phyloP scores from a whole-genome alignment of 2,113 vertebrate genomes.

The Alaudala cheleensis region DNA sequence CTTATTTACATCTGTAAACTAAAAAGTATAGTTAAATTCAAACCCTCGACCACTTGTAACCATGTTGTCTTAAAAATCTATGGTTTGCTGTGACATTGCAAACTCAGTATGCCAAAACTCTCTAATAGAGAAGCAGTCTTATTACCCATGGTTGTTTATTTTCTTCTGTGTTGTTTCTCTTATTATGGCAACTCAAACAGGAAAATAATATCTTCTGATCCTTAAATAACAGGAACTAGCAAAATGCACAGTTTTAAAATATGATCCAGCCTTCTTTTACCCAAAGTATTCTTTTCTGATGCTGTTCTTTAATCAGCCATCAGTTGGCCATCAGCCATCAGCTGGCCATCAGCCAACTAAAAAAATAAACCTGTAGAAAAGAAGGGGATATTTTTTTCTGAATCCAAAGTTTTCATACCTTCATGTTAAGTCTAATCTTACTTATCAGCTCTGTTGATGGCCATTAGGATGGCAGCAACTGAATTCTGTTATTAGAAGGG shows the following conservation, averaged over 20 bases:
- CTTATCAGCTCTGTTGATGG: not conserved
- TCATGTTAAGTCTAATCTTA: not conserved
- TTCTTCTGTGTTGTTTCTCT: not conserved
- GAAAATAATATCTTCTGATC: not conserved
- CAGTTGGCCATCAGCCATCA: not conserved
- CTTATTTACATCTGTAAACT: not conserved
- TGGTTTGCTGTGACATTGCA: not conserved
- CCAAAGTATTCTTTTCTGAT: not conserved
- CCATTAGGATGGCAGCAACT: not conserved
- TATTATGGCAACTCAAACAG: not conserved
- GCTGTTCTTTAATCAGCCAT: not conserved
- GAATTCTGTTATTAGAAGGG: not conserved
- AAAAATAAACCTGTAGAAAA: not conserved
- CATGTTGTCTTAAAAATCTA: not conserved
- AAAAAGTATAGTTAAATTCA: not conserved
- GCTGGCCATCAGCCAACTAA: not conserved
- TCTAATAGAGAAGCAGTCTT: not conserved
- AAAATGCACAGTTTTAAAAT: not conserved
- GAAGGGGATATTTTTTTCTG: not conserved
- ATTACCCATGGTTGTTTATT: not conserved
- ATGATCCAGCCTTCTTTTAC: not conserved
- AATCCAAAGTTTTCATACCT: not conserved
- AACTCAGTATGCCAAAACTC: not conserved
- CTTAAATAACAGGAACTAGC: not conserved
- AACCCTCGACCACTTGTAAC: accelerated